A percentile compares a stretch with the other conserved stretches of the same genome.
Evolutionary conservation across 2,113 vertebrate genomes (phyloP).

Genomic region (Illadopsis cleaveri): DNA sequence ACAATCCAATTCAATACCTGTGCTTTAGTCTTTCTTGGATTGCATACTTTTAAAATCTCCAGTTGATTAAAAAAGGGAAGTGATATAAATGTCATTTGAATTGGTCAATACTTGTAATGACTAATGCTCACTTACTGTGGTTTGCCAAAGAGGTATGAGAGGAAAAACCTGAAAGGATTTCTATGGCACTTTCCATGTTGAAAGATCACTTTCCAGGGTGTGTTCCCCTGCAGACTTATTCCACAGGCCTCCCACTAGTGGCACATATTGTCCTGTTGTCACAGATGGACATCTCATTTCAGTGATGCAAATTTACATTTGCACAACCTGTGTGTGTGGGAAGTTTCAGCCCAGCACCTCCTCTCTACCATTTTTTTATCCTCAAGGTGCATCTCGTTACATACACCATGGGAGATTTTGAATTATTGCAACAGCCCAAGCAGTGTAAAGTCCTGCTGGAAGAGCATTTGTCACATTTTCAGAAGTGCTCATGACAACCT

Average conservation of each 20-base stretch:
- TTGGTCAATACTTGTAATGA: neutral
- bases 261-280: neutral
- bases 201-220: neutral
- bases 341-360: neutral
- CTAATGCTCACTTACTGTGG: neutral
- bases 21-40: neutral
- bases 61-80: neutral
- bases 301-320: neutral
- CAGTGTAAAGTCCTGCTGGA: neutral
- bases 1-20: neutral
- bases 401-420: neutral
- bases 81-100: neutral
- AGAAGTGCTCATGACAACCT: neutral
- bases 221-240: neutral
- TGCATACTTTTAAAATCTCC: neutral
- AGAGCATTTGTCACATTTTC: neutral
- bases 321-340: neutral
- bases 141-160: neutral
- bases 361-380: neutral
- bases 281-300: fast-evolving
- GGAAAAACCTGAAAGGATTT: neutral
- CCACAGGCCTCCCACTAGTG: neutral
- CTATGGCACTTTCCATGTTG: neutral
- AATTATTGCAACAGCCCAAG: neutral
- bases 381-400: neutral